A percentile compares a stretch with the other conserved stretches of the same genome.
These are phyloP conservation scores for Volucella bombylans DNA, from an alignment of 2,888 invertebrate genomes.

Conservation along the genomic window DNA sequence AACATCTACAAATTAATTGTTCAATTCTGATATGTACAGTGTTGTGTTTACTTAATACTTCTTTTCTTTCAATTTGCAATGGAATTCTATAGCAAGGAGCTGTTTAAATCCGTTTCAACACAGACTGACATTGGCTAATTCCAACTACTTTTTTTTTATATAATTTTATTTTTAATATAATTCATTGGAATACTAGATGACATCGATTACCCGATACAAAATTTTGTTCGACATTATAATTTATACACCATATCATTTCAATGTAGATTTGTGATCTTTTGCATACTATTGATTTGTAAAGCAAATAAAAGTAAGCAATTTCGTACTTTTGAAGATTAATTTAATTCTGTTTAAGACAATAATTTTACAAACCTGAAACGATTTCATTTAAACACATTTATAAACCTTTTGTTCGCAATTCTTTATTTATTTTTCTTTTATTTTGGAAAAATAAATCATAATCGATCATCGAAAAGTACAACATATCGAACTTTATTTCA, in stretches of 20 bases:
- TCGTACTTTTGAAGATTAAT: neutral
- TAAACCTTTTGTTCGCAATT: neutral
- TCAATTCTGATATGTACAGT: conserved; percentile 23
- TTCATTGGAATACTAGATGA: neutral
- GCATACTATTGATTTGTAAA: no score
- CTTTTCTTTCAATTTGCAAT: neutral
- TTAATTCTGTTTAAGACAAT: conserved; percentile 38
- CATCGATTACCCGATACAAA: conserved; percentile 16
- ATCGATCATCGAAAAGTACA: conserved; percentile 64
- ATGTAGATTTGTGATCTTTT: no score
- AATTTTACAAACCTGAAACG: conserved; percentile 4
- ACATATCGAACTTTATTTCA: conserved; percentile 63
- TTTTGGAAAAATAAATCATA: conserved; percentile 1
- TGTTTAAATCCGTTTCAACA: conserved; percentile 42
- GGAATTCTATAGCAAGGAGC: neutral
- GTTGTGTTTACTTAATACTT: conserved; percentile 15
- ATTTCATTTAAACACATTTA: neutral
- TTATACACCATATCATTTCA: no score
- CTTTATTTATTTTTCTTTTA: neutral
- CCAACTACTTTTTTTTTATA: neutral
- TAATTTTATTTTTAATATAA: neutral
- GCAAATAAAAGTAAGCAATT: neutral
- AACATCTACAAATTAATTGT: conserved; percentile 39
- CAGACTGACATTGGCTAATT: conserved; percentile 51
- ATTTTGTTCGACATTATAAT: no score